Evolutionary conservation across 2,113 vertebrate species (phyloP).

Genomic region (Manacus vitellinus): DNA sequence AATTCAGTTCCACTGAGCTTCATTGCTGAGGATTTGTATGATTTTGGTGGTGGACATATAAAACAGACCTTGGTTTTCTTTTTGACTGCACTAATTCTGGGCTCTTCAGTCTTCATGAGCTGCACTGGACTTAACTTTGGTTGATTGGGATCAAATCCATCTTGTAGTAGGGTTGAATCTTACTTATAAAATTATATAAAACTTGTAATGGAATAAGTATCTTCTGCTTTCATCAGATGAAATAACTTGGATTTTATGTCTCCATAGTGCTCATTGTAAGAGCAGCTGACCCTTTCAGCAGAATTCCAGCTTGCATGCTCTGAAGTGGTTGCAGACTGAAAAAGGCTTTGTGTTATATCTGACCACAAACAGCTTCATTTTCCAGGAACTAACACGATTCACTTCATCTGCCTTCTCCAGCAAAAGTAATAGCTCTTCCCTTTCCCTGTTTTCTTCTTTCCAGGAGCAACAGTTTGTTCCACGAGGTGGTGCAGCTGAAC

Average conservation of each 20-base stretch:
- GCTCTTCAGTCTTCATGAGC: not conserved
- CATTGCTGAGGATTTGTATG: not conserved
- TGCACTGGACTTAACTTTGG: not conserved
- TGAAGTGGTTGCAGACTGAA: not conserved
- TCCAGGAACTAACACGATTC: not conserved
- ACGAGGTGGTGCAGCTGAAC: constrained; percentile 88
- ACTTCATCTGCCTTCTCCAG: not conserved
- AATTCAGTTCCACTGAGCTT: not conserved
- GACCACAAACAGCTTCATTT: not conserved
- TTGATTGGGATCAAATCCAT: not conserved
- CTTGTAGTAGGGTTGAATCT: not conserved
- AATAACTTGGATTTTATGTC: not conserved
- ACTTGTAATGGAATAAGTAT: not conserved
- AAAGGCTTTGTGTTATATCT: not conserved
- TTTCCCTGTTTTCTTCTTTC: constrained; percentile 8
- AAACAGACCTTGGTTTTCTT: not conserved
- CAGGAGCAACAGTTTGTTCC: constrained; percentile 83
- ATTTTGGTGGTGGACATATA: not conserved
- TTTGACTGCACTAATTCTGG: not conserved
- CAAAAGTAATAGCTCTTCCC: not conserved
- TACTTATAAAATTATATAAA: not conserved
- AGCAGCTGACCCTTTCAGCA: not conserved
- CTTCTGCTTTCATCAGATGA: not conserved
- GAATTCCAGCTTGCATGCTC: not conserved
- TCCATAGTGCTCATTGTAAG: not conserved